Evolutionary conservation across 2,113 vertebrate species (phyloP), one percentile per base, ranked within the genome.

Genomic region (Motacilla alba): DNA sequence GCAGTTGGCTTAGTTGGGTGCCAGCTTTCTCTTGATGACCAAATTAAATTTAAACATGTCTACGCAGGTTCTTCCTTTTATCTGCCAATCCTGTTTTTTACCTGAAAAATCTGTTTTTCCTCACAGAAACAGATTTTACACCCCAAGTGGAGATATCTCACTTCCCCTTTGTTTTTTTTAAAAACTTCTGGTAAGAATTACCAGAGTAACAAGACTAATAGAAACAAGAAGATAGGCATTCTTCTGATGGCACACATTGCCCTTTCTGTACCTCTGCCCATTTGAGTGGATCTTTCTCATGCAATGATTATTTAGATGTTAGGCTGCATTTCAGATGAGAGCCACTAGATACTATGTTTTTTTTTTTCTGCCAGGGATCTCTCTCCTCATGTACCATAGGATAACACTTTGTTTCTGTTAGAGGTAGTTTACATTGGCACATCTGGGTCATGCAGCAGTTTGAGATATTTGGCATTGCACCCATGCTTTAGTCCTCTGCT

Each of bases 401-500:
- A 10, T 26, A 72, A 33, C 21, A 41, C 31, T 88, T n/a, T 41
- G 7, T 82, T 72, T 88, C 58, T 79, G 0, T 44, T 56, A 77
- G 31, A 76, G 13, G 2, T 59, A 9, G 20, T 12, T 86, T 63
- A 53, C 21, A 2, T 1, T 41, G 73, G 22, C 26, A 13, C n/a
- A 20, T 46, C 27, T 35, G 4, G 3, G 0, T 9, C 0, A 0
- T 46, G 39, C 62, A 59, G 39, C 68, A 63, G 16, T 64, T 87
- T 3, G 10, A 50, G 30, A 12, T 46, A 37, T 5, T 37, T 11
- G 7, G 6, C 4, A 1, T 26, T 64, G 21, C 7, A 55, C 30
- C n/a, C 9, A 0, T 55, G 14, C 68, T 91, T 84, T 67, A 67
- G 44, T 84, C 30, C 62, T 72, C 41, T 83, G 5, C 43, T 84